A percentile compares a stretch with the other conserved stretches of the same genome.
phyloP scores from a whole-genome alignment of 1,140 invertebrate genomes.

The Drosophila kikkawai region DNA sequence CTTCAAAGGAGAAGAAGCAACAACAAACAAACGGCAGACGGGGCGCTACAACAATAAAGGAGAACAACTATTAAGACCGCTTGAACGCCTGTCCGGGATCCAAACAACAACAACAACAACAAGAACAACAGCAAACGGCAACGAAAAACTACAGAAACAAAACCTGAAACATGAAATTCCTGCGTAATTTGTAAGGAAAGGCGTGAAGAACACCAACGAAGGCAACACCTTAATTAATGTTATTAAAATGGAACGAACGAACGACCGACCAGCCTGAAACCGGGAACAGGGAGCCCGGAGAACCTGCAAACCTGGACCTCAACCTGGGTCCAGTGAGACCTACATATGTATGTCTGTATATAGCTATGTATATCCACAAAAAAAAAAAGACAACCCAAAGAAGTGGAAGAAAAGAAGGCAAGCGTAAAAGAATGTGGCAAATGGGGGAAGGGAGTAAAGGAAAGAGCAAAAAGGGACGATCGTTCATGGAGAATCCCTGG shows the following conservation, averaged over 20 bases:
- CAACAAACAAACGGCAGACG: constrained; percentile 45
- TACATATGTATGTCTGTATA: constrained; percentile 15
- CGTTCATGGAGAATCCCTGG: constrained; percentile 32
- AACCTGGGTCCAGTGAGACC: constrained; percentile 25
- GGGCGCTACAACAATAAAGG: constrained; percentile 57
- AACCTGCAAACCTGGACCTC: constrained; percentile 35
- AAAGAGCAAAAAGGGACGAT: constrained; percentile 48
- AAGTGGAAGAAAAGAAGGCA: constrained; percentile 47
- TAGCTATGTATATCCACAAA: constrained; percentile 10
- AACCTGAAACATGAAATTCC: constrained; percentile 85
- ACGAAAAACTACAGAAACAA: constrained; percentile 64
- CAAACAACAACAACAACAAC: constrained; percentile 32
- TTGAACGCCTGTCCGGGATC: constrained; percentile 50
- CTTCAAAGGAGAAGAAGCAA: constrained; percentile 18
- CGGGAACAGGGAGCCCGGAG: constrained; percentile 28
- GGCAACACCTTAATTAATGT: constrained; percentile 85
- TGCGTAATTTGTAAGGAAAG: constrained; percentile 85
- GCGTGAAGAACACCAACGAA: constrained; percentile 85
- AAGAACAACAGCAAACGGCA: constrained; percentile 35
- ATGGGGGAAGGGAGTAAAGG: constrained; percentile 18
- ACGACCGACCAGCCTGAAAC: constrained; percentile 54
- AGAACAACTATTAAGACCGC: constrained; percentile 75
- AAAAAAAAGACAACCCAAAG: constrained; percentile 35
- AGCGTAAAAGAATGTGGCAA: constrained; percentile 64
- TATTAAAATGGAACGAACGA: constrained; percentile 85